Evolutionary conservation across 2,113 vertebrate genomes (phyloP).

Genomic region (Nothocercus julius): DNA sequence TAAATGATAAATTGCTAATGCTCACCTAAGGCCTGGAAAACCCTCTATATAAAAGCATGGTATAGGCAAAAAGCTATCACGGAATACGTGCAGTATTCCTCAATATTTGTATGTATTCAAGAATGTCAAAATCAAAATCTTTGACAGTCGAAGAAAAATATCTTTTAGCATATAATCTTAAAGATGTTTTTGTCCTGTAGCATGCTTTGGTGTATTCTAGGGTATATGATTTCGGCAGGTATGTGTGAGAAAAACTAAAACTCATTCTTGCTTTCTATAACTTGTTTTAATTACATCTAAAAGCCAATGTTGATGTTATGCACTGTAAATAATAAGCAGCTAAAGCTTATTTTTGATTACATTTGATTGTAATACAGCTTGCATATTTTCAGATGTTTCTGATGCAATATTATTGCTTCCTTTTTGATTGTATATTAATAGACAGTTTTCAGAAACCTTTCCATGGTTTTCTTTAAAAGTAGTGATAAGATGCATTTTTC

Average conservation of each 20-base stretch:
- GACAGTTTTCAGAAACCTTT: neutral
- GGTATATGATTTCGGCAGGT: neutral
- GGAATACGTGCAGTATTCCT: neutral
- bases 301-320: neutral
- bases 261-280: neutral
- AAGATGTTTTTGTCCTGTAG: neutral
- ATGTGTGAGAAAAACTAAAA: neutral
- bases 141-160: neutral
- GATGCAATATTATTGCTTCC: neutral
- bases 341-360: neutral
- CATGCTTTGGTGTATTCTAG: neutral
- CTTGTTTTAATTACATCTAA: neutral
- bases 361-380: neutral
- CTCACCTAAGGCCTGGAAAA: neutral
- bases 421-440: neutral
- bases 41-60: neutral
- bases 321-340: neutral
- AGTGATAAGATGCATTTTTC: neutral
- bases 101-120: neutral
- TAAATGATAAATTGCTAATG: neutral
- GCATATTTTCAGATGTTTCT: neutral
- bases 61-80: neutral
- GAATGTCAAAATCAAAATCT: neutral
- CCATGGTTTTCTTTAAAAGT: neutral
- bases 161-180: neutral